These are phyloP conservation scores for Apamea epomidion DNA, from an alignment of 2,888 invertebrate genomes.

Conservation along the genomic window DNA sequence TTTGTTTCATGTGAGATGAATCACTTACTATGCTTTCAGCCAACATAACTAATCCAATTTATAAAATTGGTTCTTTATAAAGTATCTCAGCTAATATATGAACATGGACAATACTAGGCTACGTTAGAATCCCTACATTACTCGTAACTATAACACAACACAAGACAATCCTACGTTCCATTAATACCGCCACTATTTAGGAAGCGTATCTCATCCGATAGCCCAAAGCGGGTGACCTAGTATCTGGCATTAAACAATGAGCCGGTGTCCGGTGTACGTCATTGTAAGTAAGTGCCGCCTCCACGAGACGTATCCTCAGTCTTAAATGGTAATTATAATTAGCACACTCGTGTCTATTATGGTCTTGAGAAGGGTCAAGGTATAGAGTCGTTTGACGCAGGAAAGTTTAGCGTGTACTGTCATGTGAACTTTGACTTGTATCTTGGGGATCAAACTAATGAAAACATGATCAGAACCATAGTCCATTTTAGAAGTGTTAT, in stretches of 20 bases:
- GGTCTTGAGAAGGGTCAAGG: not conserved
- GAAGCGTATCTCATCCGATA: slow-evolving; percentile 46
- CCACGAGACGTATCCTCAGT: slow-evolving; percentile 68
- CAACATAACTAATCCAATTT: not conserved
- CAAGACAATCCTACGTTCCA: slow-evolving; percentile 29
- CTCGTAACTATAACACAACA: not conserved
- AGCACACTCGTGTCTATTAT: slow-evolving; percentile 52
- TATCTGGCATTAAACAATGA: slow-evolving; percentile 73
- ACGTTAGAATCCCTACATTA: not conserved
- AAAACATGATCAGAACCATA: not conserved
- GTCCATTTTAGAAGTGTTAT: not conserved
- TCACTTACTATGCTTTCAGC: not conserved
- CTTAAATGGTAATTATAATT: slow-evolving; percentile 64
- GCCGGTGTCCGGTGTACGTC: slow-evolving; percentile 69
- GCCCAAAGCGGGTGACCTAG: slow-evolving; percentile 72
- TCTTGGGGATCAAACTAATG: not conserved
- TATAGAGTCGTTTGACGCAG: not conserved
- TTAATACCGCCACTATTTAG: slow-evolving; percentile 31
- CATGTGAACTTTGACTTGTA: not conserved
- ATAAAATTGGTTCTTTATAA: slow-evolving; percentile 17
- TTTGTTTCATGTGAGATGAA: slow-evolving; percentile 10
- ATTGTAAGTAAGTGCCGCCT: slow-evolving; percentile 62
- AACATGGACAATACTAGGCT: not conserved
- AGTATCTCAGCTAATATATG: not conserved
- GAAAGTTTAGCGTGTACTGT: not conserved